Conservation (phyloP, 2,888 invertebrate species). For the Apocheima hispidaria region DNA sequence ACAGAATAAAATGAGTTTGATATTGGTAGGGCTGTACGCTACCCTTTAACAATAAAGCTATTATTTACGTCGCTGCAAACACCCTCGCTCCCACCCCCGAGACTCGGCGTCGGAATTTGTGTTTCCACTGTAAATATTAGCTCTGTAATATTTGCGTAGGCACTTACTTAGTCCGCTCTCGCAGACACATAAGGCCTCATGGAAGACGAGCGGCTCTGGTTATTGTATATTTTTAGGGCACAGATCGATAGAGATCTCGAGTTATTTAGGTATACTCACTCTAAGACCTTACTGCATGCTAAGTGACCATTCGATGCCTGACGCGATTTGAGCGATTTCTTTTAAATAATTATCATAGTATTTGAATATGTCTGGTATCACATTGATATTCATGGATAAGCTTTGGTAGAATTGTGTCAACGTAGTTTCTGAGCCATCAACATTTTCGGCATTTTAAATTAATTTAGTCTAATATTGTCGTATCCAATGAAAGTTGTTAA, state of each 20-base stretch:
- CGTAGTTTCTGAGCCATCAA: too few relatives aligned
- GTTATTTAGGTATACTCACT: too few relatives aligned
- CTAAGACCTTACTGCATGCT: too few relatives aligned
- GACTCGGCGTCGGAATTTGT: conserved; percentile 14
- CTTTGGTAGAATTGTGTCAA: too few relatives aligned
- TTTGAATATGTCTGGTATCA: too few relatives aligned
- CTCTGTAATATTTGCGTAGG: conserved; percentile 19
- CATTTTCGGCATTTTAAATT: too few relatives aligned
- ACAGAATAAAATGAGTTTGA: background rate
- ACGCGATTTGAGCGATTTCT: too few relatives aligned
- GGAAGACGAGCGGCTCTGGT: background rate
- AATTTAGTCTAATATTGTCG: too few relatives aligned
- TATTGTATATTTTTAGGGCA: background rate
- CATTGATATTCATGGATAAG: too few relatives aligned
- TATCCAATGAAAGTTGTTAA: too few relatives aligned
- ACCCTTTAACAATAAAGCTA: conserved; percentile 26
- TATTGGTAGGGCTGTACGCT: background rate
- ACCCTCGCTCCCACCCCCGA: conserved; percentile 4
- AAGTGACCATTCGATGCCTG: too few relatives aligned
- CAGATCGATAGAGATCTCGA: background rate
- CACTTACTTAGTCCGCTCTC: conserved; percentile 17
- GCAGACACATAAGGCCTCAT: background rate
- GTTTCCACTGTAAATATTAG: conserved; percentile 21
- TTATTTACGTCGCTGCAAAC: conserved; percentile 18
- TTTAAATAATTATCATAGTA: too few relatives aligned